These are phyloP conservation scores for Chiloscyllium plagiosum DNA, from an alignment of 2,113 vertebrate genomes.

Conservation along the genomic window DNA sequence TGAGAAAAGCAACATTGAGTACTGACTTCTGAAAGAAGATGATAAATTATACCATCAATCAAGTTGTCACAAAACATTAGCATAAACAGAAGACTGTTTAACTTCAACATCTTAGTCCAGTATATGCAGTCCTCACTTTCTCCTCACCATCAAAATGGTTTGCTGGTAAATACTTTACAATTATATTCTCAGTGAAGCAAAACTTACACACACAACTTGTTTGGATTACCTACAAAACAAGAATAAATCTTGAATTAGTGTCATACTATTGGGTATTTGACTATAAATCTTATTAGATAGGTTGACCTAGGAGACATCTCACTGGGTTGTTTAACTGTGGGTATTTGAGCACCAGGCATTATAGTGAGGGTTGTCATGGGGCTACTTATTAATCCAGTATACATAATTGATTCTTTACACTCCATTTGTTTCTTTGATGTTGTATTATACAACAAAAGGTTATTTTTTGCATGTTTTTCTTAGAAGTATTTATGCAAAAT, in stretches of 20 bases:
- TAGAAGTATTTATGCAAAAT: constrained; percentile 29
- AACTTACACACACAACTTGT: background rate
- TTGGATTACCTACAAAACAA: background rate
- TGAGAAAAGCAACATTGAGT: background rate
- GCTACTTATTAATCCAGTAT: constrained; percentile 37
- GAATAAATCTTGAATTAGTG: background rate
- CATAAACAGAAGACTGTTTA: background rate
- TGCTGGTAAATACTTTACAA: background rate
- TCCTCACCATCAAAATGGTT: background rate
- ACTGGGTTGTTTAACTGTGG: background rate
- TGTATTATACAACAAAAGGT: constrained; percentile 35
- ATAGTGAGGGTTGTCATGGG: constrained; percentile 23
- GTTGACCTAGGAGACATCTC: background rate
- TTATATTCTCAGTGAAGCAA: constrained; percentile 8
- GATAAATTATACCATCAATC: constrained; percentile 37
- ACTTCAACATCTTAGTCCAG: background rate
- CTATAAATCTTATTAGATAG: background rate
- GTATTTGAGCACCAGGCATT: constrained; percentile 16
- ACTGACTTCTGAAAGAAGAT: constrained; percentile 25
- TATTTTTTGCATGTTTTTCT: background rate
- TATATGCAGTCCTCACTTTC: too few species aligned
- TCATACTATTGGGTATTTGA: background rate
- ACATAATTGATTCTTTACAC: constrained; percentile 32
- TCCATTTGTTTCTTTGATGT: constrained; percentile 41
- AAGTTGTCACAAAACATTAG: constrained; percentile 23